phyloP scores from a whole-genome alignment of 1,140 invertebrate species.

The Pseudomyrmex pallidus region DNA sequence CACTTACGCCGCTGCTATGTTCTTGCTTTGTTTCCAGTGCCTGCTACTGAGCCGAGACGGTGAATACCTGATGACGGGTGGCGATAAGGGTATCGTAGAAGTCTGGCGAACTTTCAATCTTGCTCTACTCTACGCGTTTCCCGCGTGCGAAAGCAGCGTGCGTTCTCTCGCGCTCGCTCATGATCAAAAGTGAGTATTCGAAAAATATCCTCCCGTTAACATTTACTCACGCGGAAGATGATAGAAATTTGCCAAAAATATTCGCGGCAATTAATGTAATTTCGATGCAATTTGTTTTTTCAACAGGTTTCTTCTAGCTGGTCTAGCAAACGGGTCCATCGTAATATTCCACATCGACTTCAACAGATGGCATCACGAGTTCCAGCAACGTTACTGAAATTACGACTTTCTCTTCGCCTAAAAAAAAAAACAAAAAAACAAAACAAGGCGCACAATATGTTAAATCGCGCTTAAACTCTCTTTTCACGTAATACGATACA shows the following conservation, averaged over 20 bases:
- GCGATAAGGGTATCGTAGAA: slow-evolving; percentile 98
- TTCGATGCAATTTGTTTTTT: slow-evolving; percentile 73
- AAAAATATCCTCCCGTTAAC: neutral
- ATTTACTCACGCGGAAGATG: neutral
- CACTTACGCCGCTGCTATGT: neutral
- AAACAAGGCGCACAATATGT: neutral
- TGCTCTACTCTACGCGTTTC: slow-evolving; percentile 98
- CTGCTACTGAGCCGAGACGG: slow-evolving; percentile 98
- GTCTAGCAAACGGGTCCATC: slow-evolving; percentile 97
- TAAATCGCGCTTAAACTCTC: slow-evolving; percentile 25
- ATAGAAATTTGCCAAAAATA: neutral
- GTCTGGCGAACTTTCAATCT: slow-evolving; percentile 99
- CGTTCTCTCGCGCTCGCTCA: slow-evolving; percentile 96
- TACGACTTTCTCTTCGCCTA: slow-evolving; percentile 74
- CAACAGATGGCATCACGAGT: slow-evolving; percentile 99
- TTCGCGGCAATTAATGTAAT: too few species aligned
- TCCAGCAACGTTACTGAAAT: slow-evolving; percentile 95
- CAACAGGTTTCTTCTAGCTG: slow-evolving; percentile 96
- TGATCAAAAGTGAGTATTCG: slow-evolving; percentile 94
- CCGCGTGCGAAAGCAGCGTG: slow-evolving; percentile 97
- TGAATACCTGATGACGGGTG: slow-evolving; percentile 98
- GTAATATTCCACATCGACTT: slow-evolving; percentile 99
- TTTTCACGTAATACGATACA: slow-evolving; percentile 5
- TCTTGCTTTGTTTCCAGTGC: slow-evolving; percentile 88
- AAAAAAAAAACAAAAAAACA: too few species aligned